Base-by-base conservation (phyloP, 2,113 vertebrate genomes). In the Acanthochromis polyacanthus region DNA sequence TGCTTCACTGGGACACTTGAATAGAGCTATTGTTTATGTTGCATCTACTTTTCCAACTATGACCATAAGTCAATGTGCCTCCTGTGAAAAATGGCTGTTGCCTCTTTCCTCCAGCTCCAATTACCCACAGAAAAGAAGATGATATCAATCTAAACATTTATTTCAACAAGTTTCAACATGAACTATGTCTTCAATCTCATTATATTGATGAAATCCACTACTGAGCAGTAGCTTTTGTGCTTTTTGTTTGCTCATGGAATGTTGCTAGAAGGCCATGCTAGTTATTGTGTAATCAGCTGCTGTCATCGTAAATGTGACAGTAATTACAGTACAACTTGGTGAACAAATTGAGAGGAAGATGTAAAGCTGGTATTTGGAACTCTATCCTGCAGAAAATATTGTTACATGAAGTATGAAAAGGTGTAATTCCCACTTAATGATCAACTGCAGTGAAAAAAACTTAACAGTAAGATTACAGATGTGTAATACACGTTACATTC, bases 271-370 rank as follows among this genome's bases (percentile, higher is more conserved):
- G 40, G 12, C 20, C 7, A 22, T 52, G 4, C n/a, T 19, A 25
- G 23, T 28, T 38, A 70, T 53, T 69, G 46, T 20, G 17, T 62
- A 73, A 61, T 66, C 6, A 14, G 19, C 12, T 30, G 38, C 64
- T 55, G 63, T 10, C 50, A 56, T 8, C 20, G 40, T 17, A 40
- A 40, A 62, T 50, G 19, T 43, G 40, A 30, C 2, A 69, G 4
- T 62, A n/a, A 62, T 10, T 57, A 4, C 0, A 48, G 28, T 12
- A 30, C 22, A 38, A 17, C 8, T 17, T 45, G 32, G 74, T 36
- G 15, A 36, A 62, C 48, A 53, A 55, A 48, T 25, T 30, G n/a
- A 60, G 25, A 56, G 48, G 40, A 45, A 56, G 38, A 7, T 68
- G n/a, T 5, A 25, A 32, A 53, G 52, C 60, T 55, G 7, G 22